phyloP scores from a whole-genome alignment of 2,797 vertebrate genomes.

The Helostoma temminkii region DNA sequence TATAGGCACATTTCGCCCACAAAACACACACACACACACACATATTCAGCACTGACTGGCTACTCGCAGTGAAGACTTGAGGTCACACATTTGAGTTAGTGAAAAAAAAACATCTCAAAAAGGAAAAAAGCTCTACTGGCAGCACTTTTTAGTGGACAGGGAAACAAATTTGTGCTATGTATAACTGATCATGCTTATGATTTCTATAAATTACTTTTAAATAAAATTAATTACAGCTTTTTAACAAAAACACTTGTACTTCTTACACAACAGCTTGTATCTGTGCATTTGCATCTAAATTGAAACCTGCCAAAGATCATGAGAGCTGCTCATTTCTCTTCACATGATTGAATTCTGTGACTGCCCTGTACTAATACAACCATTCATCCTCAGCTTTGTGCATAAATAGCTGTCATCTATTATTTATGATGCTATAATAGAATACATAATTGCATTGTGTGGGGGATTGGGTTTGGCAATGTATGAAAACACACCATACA shows the following conservation, averaged over 20 bases:
- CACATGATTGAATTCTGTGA: background rate
- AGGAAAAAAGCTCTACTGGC: slow-evolving; percentile 23
- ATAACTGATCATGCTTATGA: slow-evolving; percentile 76
- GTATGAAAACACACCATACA: background rate
- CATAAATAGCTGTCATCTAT: slow-evolving; percentile 4
- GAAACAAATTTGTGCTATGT: slow-evolving; percentile 73
- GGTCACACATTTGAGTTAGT: slow-evolving; percentile 22
- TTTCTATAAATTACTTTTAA: slow-evolving; percentile 87
- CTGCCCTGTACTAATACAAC: background rate
- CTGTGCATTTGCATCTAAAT: slow-evolving; percentile 37
- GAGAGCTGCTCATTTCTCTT: slow-evolving; percentile 8
- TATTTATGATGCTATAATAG: background rate
- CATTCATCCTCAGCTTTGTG: background rate
- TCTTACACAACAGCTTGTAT: slow-evolving; percentile 48
- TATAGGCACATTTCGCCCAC: slow-evolving; percentile 54
- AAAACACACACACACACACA: background rate
- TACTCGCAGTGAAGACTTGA: slow-evolving; percentile 5
- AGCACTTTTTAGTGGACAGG: slow-evolving; percentile 35
- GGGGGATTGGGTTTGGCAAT: background rate
- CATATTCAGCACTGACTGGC: slow-evolving; percentile 1
- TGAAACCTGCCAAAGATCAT: slow-evolving; percentile 40
- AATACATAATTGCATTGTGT: background rate
- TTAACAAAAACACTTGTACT: slow-evolving; percentile 79
- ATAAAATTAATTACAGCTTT: slow-evolving; percentile 85
- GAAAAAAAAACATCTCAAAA: slow-evolving; percentile 19